phyloP scores from a whole-genome alignment of 1,140 invertebrate genomes.

The Bombus terrestris region DNA sequence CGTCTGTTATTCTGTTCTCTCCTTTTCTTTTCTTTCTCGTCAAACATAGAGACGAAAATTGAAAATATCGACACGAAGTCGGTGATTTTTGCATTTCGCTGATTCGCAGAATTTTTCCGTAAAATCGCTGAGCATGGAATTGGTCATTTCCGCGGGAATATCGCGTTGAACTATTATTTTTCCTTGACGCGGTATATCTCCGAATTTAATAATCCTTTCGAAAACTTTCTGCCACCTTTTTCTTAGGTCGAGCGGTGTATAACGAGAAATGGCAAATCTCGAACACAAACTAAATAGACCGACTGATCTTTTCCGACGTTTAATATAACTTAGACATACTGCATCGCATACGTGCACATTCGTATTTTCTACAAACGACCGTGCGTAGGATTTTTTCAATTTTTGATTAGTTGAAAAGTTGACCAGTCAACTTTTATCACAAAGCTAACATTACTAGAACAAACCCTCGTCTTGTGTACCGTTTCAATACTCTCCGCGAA shows the following conservation, averaged over 20 bases:
- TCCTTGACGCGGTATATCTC: not conserved
- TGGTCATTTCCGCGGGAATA: not conserved
- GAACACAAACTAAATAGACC: not conserved
- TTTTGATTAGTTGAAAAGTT: slow-evolving; percentile 12
- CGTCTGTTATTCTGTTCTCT: slow-evolving; percentile 52
- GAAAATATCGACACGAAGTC: slow-evolving; percentile 16
- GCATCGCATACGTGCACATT: not conserved
- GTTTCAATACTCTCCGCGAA: slow-evolving; percentile 36
- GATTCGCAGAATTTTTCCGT: not conserved
- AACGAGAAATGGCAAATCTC: not conserved
- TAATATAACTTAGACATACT: slow-evolving; percentile 21
- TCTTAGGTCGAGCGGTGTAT: not conserved
- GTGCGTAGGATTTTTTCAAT: slow-evolving; percentile 41
- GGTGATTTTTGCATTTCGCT: slow-evolving; percentile 49
- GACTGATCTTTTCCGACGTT: not conserved
- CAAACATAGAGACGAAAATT: not conserved
- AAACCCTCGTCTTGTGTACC: slow-evolving; percentile 42
- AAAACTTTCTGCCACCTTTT: not conserved
- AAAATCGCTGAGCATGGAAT: slow-evolving; percentile 18
- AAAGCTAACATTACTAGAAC: slow-evolving; percentile 19
- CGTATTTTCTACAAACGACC: slow-evolving; percentile 45
- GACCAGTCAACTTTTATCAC: slow-evolving; percentile 29
- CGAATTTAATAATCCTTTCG: not conserved
- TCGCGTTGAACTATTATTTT: not conserved
- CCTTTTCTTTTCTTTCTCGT: slow-evolving; percentile 26